Evolutionary conservation across 2,888 invertebrate species (phyloP).

Genomic region (Synanthedon andrenaeformis): DNA sequence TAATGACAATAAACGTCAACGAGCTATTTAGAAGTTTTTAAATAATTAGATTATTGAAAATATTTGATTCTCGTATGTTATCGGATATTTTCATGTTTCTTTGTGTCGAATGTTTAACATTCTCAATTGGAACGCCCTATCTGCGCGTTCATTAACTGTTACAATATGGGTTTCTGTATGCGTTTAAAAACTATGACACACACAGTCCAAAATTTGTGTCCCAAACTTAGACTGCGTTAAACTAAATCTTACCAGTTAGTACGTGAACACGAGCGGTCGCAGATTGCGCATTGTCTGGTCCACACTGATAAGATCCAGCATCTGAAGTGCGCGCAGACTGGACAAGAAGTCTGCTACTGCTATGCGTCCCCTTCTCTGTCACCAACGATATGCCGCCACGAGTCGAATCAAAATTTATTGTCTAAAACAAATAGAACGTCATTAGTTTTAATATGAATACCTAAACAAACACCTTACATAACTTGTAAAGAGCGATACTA

Average conservation of each 20-base stretch:
- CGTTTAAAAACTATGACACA: no score
- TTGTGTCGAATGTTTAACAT: no score
- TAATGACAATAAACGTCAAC: no score
- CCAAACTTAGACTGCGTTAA: no score
- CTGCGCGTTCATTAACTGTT: no score
- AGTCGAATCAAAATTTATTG: conserved; percentile 91
- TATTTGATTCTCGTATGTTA: no score
- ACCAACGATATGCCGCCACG: conserved; percentile 89
- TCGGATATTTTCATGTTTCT: no score
- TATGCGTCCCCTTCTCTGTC: conserved; percentile 86
- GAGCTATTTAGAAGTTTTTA: no score
- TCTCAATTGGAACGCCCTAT: no score
- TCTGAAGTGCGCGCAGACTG: conserved; percentile 84
- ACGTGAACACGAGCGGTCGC: conserved; percentile 86
- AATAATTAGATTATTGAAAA: no score
- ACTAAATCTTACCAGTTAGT: conserved; percentile 78
- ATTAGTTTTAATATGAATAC: background rate
- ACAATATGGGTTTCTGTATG: no score
- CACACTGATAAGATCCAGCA: conserved; percentile 86
- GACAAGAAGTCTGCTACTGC: conserved; percentile 85
- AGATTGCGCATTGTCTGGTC: conserved; percentile 85
- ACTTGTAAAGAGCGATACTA: conserved; percentile 3
- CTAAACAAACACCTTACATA: background rate
- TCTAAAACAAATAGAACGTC: conserved; percentile 43
- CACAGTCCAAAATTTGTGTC: no score